These are phyloP conservation scores for Hexactinellida sp. DNA, from an alignment of 37 sponge, comb jelly and placozoan genomes.

Conservation along the genomic window DNA sequence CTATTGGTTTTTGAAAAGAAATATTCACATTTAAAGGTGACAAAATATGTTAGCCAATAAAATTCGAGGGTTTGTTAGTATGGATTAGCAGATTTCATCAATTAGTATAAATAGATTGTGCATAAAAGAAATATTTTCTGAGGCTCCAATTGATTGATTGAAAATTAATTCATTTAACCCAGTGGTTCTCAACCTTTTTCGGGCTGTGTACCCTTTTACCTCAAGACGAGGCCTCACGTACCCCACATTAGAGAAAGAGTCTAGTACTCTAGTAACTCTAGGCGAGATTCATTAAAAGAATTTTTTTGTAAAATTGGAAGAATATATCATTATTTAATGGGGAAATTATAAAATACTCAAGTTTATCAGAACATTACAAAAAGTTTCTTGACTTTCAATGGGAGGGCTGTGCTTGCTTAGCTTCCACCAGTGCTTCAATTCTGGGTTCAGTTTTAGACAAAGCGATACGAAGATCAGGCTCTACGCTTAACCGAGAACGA, in stretches of 20 bases:
- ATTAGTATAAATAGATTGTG: too few relatives aligned
- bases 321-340: background rate
- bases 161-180: too few relatives aligned
- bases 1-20: too few relatives aligned
- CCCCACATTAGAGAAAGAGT: background rate
- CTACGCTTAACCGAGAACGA: slow-evolving; percentile 5
- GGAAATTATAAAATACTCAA: too few relatives aligned
- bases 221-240: background rate
- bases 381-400: background rate
- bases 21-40: too few relatives aligned
- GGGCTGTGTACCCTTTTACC: background rate
- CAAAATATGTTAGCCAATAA: too few relatives aligned
- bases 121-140: too few relatives aligned
- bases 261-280: background rate
- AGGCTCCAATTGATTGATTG: too few relatives aligned
- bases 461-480: slow-evolving; percentile 1
- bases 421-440: slow-evolving; percentile 4
- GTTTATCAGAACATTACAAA: background rate
- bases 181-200: too few relatives aligned
- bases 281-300: background rate
- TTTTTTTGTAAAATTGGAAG: background rate
- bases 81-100: too few relatives aligned
- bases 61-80: too few relatives aligned
- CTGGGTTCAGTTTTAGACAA: background rate
- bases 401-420: background rate